Percentiles rank a stretch among this genome's conserved stretches.
These are phyloP conservation scores for Serilophus lunatus DNA, from an alignment of 2,113 vertebrate genomes.

Conservation along the genomic window DNA sequence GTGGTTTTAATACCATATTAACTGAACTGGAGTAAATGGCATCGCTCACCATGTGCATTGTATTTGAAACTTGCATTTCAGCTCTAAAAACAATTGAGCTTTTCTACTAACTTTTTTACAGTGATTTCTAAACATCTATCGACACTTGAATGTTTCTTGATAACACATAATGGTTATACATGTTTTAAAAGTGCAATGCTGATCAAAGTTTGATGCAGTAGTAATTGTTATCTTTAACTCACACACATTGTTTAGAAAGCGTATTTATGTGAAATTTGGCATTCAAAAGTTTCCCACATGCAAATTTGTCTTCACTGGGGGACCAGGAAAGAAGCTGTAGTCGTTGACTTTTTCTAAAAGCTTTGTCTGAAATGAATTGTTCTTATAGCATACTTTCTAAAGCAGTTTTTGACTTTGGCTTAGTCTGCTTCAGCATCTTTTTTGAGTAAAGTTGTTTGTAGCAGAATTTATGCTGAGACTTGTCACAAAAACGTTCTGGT, in stretches of 20 bases:
- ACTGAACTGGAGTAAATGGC: not conserved
- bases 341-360: not conserved
- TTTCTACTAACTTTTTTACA: constrained; percentile 42
- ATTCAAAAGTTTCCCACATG: not conserved
- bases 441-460: not conserved
- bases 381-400: not conserved
- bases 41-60: not conserved
- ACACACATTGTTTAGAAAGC: not conserved
- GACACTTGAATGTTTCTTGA: not conserved
- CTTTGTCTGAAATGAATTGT: not conserved
- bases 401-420: not conserved
- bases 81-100: not conserved
- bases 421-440: not conserved
- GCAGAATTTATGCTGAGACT: not conserved
- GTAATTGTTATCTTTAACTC: not conserved
- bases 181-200: not conserved
- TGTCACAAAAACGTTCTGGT: not conserved
- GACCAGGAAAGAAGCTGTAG: not conserved
- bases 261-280: not conserved
- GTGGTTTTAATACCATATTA: not conserved
- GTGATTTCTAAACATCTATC: not conserved
- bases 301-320: not conserved
- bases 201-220: not conserved
- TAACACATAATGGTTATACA: not conserved
- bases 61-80: not conserved